Base-by-base conservation (phyloP, 1,140 invertebrate species). In the Rhopalosiphum padi region DNA sequence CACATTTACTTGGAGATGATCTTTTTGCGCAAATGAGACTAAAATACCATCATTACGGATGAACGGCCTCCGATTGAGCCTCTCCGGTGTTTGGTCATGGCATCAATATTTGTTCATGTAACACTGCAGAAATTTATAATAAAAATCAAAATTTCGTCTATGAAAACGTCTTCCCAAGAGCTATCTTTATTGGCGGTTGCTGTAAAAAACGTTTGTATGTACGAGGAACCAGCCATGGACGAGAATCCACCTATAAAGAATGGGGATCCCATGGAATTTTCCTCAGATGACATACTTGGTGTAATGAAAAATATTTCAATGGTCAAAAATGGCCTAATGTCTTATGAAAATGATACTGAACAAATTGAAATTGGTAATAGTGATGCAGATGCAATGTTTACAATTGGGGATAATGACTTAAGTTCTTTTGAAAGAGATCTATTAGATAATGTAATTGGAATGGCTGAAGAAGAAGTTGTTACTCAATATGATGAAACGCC, bases 391-490 rank as follows among this genome's bases (percentile, higher is more conserved):
- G 35, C 82, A 51, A 93, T 93, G 91, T 93, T 93, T 55, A 43
- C 82, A 8, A 86, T 93, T 93, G 91, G 91, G 1, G 91, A 93
- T 93, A 93, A 93, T 55, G 91, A 93, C 43, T 93, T 93, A 55
- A 41, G 77, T n/a, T 93, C 91, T 41, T 93, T 93, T 93, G 91
- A 93, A 93, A 93, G 51, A 93, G 91, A 93, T 85, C 82, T 93
- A 41, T 55, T 93, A 30, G 91, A 93, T 30, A 93, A 93, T 93
- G 91, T 93, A 41, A 93, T 93, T 55, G 91, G 91, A 55, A 93
- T 93, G 82, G 91, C 91, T 22, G 91, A 93, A 93, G 91, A 93
- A 93, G 91, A 93, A 93, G 91, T 93, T n/a, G 91, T 93, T n/a
- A 93, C 91, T 85, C 91, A 93, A 93, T 93, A 93, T 30, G 91